Evolutionary conservation across 2,797 vertebrate genomes (phyloP).

Genomic region (Sarcoramphus papa): DNA sequence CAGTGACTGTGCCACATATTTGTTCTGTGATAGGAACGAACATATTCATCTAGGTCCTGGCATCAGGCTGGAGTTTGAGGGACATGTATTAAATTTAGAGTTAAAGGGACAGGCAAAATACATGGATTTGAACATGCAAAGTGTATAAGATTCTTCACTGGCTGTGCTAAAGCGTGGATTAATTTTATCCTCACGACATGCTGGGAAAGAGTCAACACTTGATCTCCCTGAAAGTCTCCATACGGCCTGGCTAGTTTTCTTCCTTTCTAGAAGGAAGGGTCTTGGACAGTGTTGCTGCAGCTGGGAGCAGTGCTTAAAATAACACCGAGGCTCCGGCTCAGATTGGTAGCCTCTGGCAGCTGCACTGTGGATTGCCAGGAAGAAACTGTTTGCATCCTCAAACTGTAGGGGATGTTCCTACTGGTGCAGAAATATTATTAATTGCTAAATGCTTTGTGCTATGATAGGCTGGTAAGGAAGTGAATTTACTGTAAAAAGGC

Average conservation of each 20-base stretch:
- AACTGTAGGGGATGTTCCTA: not conserved
- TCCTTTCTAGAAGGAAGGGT: not conserved
- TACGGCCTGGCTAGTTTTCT: not conserved
- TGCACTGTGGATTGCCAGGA: constrained; percentile 2
- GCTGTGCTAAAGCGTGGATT: not conserved
- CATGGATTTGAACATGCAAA: not conserved
- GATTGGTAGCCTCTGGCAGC: constrained; percentile 32
- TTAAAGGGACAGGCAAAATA: not conserved
- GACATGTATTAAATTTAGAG: not conserved
- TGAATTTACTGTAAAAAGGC: not conserved
- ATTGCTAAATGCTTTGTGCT: not conserved
- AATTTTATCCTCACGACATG: not conserved
- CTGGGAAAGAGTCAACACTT: not conserved
- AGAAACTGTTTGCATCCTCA: constrained; percentile 1
- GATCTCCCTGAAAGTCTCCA: not conserved
- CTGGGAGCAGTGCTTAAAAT: constrained; percentile 50
- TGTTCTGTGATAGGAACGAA: not conserved
- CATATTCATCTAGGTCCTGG: not conserved
- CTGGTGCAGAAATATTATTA: not conserved
- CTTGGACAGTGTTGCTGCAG: constrained; percentile 17
- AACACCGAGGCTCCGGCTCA: not conserved
- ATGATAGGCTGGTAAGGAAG: not conserved
- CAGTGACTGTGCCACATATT: not conserved
- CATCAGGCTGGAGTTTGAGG: not conserved
- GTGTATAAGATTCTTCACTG: not conserved